Evolutionary conservation across 2,888 invertebrate species (phyloP).

Genomic region (Epistrophella euchroma): DNA sequence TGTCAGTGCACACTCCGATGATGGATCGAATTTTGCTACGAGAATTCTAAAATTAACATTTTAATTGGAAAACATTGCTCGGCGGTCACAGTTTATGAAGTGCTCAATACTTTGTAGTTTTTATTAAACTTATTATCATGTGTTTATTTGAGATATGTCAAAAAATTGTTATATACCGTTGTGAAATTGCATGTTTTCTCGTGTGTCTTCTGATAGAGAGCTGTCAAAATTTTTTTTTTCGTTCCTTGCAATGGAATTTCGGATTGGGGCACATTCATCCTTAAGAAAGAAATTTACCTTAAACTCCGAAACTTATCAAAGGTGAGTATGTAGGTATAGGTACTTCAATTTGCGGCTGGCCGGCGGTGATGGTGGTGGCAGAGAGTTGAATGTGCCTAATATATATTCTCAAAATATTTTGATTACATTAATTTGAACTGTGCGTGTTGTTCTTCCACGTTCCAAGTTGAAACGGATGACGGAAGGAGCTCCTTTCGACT

Average conservation of each 20-base stretch:
- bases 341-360: constrained; percentile 22
- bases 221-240: constrained; percentile 49
- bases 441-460: constrained; percentile 76
- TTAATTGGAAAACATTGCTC: constrained; percentile 71
- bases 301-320: background rate
- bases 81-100: constrained; percentile 58
- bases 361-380: background rate
- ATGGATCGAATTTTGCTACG: constrained; percentile 73
- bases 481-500: constrained; percentile 23
- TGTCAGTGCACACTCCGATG: constrained; percentile 57
- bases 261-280: background rate
- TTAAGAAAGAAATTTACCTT: constrained; percentile 13
- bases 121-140: constrained; percentile 60
- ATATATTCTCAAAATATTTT: constrained; percentile 77
- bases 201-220: constrained; percentile 23
- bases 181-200: constrained; percentile 41
- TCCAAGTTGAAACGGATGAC: constrained; percentile 28
- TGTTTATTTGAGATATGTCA: constrained; percentile 40
- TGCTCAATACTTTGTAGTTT: constrained; percentile 68
- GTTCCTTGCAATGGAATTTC: constrained; percentile 37
- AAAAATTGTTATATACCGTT: constrained; percentile 50
- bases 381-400: constrained; percentile 59
- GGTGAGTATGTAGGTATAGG: background rate
- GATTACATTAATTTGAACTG: constrained; percentile 78
- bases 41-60: constrained; percentile 74